Base-by-base conservation (phyloP, 1,140 invertebrate species). In the Triops cancriformis region DNA sequence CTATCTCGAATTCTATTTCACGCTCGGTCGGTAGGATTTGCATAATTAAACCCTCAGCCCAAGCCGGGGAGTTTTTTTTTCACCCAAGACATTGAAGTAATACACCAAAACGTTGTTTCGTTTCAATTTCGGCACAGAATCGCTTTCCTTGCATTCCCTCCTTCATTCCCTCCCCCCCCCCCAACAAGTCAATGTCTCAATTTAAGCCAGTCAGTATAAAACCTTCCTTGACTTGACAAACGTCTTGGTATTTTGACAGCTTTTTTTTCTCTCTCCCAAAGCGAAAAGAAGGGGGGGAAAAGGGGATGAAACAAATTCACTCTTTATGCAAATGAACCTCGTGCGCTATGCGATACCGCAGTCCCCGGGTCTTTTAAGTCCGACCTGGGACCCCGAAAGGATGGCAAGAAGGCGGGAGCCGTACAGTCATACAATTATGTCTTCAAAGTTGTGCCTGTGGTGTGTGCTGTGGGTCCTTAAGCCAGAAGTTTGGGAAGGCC, bases 1-100 rank as follows among this genome's bases (percentile, higher is more conserved):
- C 73, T 41, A 42, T 42, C 64, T 27, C 9, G 18, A 28, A 26
- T 76, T 43, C 42, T 41, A 51, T 64, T 76, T 51, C 43, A 76
- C 42, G 75, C 75, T 51, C 75, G 43, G 51, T 64, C 23, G 51
- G 23, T 64, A 64, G 51, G 51, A 64, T 64, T 64, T 64, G 51
- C 51, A 64, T 64, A 64, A 64, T 64, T 64, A 64, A 64, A 64
- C 10, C 51, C 14, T 23, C n/a, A n/a, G n/a, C 51, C 23, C 51
- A 10, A 64, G 51, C 14, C 14, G 2, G 2, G 31, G 31, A 4
- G 31, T 7, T 37, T 2, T 7, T 37, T 37, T 37, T 37, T 37
- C 31, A 4, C 31, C 31, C 14, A 64, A 64, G 51, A 64, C 51
- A 64, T 23, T 23, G 18, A 64, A 64, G 23, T 64, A 64, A 64